Base-by-base conservation (phyloP, 2,113 vertebrate species). In the Donacobius atricapilla region DNA sequence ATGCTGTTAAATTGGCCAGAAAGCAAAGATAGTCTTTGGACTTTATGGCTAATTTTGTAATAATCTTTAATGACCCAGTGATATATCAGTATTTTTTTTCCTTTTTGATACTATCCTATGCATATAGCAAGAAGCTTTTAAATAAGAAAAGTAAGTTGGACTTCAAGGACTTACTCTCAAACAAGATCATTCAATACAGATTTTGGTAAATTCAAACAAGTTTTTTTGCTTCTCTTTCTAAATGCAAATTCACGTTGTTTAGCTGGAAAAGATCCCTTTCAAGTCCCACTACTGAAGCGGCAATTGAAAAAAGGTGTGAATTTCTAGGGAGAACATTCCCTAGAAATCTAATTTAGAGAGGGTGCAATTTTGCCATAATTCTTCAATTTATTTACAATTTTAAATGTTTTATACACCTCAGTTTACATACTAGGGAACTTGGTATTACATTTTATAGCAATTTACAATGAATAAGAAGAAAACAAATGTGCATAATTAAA, bases 301-400 rank as follows among this genome's bases (percentile, higher is more conserved):
- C 33, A 94, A 71, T 2, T 69, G 33, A 83, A 66, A 87, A 94
- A 48, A 61, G 6, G 44, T 65, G 31, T 69, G 30, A 80, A n/a
- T 76, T 84, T 76, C 78, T 69, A 84, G 18, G 69, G 54, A 91
- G 24, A 94, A 82, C 17, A 48, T n/a, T 87, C 45, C 64, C 78
- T 83, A 86, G 70, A 71, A 92, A 71, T 77, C 44, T 30, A 66
- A 72, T 33, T 40, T 65, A 64, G 60, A 89, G 35, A 91, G 25
- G 60, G 7, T 69, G 73, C 61, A 63, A 50, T 61, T 91, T 92
- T 90, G 53, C 72, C 51, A 27, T 91, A 23, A 72, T 86, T 94
- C 51, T 95, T 83, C 44, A 78, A 94, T 98, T 97, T 97, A 97
- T 96, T 98, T 96, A 97, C 85, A 97, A 91, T 44, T 95, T 91